Conservation (phyloP, 35 echinoderm and acorn worm genomes). For the Holothuria glaberrima region DNA sequence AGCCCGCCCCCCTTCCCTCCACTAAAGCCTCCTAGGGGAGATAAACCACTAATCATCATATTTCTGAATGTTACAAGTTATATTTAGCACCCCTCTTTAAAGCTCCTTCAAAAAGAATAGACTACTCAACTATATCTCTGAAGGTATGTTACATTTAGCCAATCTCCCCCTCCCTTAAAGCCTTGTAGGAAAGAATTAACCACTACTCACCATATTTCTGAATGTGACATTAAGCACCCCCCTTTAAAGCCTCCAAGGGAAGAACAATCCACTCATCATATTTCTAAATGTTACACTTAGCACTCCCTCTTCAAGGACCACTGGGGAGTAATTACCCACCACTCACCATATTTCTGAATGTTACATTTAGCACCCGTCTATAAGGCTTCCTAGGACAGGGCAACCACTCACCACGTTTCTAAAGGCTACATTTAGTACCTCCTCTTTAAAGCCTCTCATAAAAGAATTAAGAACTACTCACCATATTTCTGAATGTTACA, state of each 20-base stretch:
- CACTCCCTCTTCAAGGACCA: not conserved
- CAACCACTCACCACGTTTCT: too few relatives aligned
- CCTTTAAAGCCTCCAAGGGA: too few relatives aligned
- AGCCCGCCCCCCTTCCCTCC: not conserved
- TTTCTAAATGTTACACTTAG: too few relatives aligned
- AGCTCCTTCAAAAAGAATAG: too few relatives aligned
- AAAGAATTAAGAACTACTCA: conserved; percentile 1
- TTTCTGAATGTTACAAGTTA: conserved; percentile 99
- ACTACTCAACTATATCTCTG: too few relatives aligned
- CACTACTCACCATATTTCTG: too few relatives aligned
- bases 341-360: conserved; percentile 99
- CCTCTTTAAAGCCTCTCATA: not conserved
- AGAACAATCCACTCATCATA: too few relatives aligned
- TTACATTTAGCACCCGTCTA: conserved; percentile 94
- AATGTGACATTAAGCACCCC: too few relatives aligned
- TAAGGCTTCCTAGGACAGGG: too few relatives aligned
- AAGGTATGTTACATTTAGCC: too few relatives aligned
- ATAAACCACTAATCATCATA: conserved; percentile 65
- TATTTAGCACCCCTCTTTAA: conserved; percentile 91
- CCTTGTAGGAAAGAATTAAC: not conserved
- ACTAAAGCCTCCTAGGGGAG: too few relatives aligned
- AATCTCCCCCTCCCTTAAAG: not conserved
- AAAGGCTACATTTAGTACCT: too few relatives aligned
- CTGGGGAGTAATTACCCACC: not conserved
- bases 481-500: conserved; percentile 99